Percentiles rank a stretch among this genome's conserved stretches.
Evolutionary conservation across 2,888 invertebrate species (phyloP).

Genomic region (Stenotaenia linearis): DNA sequence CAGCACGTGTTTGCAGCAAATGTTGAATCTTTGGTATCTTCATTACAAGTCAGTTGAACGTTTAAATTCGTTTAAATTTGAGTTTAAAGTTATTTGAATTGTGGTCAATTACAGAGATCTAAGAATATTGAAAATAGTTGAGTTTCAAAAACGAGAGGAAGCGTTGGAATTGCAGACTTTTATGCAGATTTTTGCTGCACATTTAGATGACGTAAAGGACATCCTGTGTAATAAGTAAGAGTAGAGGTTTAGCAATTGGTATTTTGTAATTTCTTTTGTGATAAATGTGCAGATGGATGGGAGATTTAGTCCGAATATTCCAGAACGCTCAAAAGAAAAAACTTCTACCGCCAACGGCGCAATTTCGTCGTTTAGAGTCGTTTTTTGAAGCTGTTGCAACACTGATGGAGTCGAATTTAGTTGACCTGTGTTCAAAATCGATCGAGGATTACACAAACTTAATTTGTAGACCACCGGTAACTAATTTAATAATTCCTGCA

Average conservation of each 20-base stretch:
- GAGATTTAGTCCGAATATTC: slow-evolving; percentile 48
- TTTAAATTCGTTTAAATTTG: background rate
- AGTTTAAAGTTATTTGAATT: background rate
- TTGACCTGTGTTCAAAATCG: slow-evolving; percentile 71
- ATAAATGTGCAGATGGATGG: slow-evolving; percentile 45
- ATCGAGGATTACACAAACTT: slow-evolving; percentile 70
- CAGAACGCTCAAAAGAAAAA: slow-evolving; percentile 47
- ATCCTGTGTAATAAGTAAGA: slow-evolving; percentile 59
- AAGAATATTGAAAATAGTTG: slow-evolving; percentile 57
- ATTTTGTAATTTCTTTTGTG: slow-evolving; percentile 28
- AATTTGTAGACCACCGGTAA: slow-evolving; percentile 68
- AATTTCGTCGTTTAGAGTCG: slow-evolving; percentile 60
- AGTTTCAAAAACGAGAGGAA: slow-evolving; percentile 56
- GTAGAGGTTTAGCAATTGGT: background rate
- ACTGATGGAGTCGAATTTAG: slow-evolving; percentile 82
- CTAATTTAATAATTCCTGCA: background rate
- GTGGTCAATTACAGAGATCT: slow-evolving; percentile 52
- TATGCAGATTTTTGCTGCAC: slow-evolving; percentile 53
- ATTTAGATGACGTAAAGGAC: slow-evolving; percentile 63
- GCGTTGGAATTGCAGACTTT: slow-evolving; percentile 66
- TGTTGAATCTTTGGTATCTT: slow-evolving; percentile 71
- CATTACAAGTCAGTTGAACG: slow-evolving; percentile 59
- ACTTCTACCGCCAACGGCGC: slow-evolving; percentile 60
- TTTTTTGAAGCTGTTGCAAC: slow-evolving; percentile 81
- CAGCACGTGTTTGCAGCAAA: slow-evolving; percentile 74